Evolutionary conservation across 2,888 invertebrate species (phyloP), one percentile per base, ranked within the genome.

Genomic region (Cheilosia impressa): DNA sequence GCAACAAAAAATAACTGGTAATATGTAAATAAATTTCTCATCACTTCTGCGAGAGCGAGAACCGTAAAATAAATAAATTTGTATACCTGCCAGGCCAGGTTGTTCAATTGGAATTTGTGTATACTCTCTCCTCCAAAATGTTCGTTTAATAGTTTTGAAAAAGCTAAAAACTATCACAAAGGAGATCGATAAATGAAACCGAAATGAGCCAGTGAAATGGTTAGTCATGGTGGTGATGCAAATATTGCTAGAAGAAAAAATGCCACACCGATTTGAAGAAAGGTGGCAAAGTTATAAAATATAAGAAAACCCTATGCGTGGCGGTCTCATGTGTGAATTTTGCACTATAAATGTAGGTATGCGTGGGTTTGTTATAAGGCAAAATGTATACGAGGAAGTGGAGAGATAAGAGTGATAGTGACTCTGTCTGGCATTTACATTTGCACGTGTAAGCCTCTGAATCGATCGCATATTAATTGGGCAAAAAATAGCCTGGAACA

Each of bases 1-100:
- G 5, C 38, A 38, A 10, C 4, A 50, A 38, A 38, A 47, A 27
- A 43, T 19, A 22, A 45, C n/a, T 47, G 38, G 55, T n/a, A 53
- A 2, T 45, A 65, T 47, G 22, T 27, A 38, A 55, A 55, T 65
- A 38, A 47, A 50, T 53, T 62, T 43, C 17, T 27, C 24, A 66
- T 27, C 10, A 41, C 24, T 41, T 66, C 17, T 52, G 53, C 66
- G 27, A 19, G 24, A 66, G 13, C 38, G 38, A 38, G 13, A 38
- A 50, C 34, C 22, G 5, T 52, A 13, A 19, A 65, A 65, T 52
- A 27, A 19, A 6, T 22, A 34, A 7, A 10, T 50, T 2, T 47
- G 43, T 43, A 24, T 15, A 38, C 19, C 13, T 38, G 13, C 5
- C 31, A 22, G 4, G 22, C 9, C 41, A 9, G 31, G 19, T 17